phyloP scores from a whole-genome alignment of 2,113 vertebrate genomes.

The Oophaga pumilio region DNA sequence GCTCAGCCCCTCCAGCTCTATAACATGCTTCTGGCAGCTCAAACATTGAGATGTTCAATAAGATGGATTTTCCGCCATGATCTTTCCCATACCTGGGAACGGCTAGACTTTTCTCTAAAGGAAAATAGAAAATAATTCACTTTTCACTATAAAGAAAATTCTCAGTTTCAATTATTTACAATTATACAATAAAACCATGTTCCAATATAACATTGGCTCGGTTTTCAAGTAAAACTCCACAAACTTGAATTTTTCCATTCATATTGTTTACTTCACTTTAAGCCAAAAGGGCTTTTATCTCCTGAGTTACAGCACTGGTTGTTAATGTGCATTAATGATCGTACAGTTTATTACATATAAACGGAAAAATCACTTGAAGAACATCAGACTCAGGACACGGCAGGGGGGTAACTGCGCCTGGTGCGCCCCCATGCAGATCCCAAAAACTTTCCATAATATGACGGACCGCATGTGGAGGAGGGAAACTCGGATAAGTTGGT shows the following conservation, averaged over 20 bases:
- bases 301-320: background rate
- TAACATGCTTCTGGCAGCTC: too few species aligned
- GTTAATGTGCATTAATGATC: conserved; percentile 17
- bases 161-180: background rate
- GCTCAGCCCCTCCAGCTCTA: too few species aligned
- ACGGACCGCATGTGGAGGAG: too few species aligned
- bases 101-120: too few species aligned
- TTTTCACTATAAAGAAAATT: background rate
- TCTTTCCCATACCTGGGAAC: too few species aligned
- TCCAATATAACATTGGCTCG: background rate
- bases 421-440: too few species aligned
- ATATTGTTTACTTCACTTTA: conserved; percentile 30
- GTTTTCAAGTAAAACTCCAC: background rate
- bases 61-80: too few species aligned
- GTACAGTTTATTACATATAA: background rate
- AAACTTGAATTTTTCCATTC: conserved; percentile 10
- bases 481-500: too few species aligned
- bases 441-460: too few species aligned
- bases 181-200: background rate
- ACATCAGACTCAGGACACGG: background rate
- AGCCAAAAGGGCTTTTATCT: conserved; percentile 35
- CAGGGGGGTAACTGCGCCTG: too few species aligned
- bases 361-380: conserved; percentile 6
- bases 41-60: too few species aligned
- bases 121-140: too few species aligned